Base-by-base conservation (phyloP, 53 echinoderm and acorn worm genomes). In the Holothuria leucospilota region DNA sequence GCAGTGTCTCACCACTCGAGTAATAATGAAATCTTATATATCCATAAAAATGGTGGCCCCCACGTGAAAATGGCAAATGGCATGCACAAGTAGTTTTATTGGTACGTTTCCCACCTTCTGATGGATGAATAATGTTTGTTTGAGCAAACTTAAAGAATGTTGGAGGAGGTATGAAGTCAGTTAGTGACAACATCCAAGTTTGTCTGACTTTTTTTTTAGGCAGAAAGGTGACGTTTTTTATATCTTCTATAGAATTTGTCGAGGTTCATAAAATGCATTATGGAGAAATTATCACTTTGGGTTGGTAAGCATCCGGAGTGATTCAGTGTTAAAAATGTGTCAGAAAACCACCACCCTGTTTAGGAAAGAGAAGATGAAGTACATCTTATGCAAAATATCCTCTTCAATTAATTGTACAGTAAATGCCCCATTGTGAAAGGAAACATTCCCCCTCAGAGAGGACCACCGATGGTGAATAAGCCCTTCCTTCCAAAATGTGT, bases 391-490 rank as follows among this genome's bases (percentile, higher is more conserved):
- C 26, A 75, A 53, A 75, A 75, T 46, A 28, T 51, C 25, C 26
- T 51, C 21, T 75, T 75, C 38, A 8, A 24, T 26, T 51, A 53
- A 51, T 72, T 72, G 34, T 75, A 16, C 56, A 16, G 15, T 16
- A 49, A 75, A 75, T 75, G 75, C 49, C 51, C 75, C 53, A 40
- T 75, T 49, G 51, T 49, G 51, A 75, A 14, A 75, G 49, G 41
- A 49, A 75, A 52, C 75, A 75, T 8, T 68, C 56, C 75, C 75
- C 75, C 75, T 27, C 27, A 51, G 26, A 74, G 8, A 75, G 52
- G 75, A 75, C 75, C 75, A 75, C 75, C 75, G 52, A 51, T 16
- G 56, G 75, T 46, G 51, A 51, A 72, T 72, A 72, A 75, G 23
- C 53, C 52, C 75, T 51, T 52, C 52, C 52, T 75, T 49, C 51